A percentile compares a stretch with the other conserved stretches of the same genome.
These are phyloP conservation scores for Sinocyclocheilus grahami DNA, from an alignment of 2,113 vertebrate genomes.

Conservation along the genomic window DNA sequence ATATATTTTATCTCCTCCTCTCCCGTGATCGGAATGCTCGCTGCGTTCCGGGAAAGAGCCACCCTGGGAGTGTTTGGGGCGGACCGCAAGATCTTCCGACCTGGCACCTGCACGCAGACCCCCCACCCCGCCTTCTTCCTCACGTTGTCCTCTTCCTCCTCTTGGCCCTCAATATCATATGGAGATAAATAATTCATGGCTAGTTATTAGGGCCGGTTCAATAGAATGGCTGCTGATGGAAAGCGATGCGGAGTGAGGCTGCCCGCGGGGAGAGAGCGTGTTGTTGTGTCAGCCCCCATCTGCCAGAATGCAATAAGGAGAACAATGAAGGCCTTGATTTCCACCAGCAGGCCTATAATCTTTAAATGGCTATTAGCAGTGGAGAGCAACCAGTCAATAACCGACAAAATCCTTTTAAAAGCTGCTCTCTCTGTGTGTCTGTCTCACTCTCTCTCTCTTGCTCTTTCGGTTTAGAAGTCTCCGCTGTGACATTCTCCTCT, in stretches of 20 bases:
- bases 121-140: constrained; percentile 64
- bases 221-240: constrained; percentile 85
- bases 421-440: constrained; percentile 65
- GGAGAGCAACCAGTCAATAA: constrained; percentile 88
- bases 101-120: constrained; percentile 76
- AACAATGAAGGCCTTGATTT: constrained; percentile 87
- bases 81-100: constrained; percentile 65
- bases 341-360: constrained; percentile 87
- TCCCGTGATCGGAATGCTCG: constrained; percentile 83
- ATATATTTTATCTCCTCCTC: constrained; percentile 85
- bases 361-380: constrained; percentile 89
- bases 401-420: constrained; percentile 86
- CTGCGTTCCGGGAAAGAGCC: constrained; percentile 81
- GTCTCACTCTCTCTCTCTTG: constrained; percentile 61
- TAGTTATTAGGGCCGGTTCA: constrained; percentile 85
- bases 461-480: constrained; percentile 48
- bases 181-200: constrained; percentile 85
- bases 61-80: constrained; percentile 80
- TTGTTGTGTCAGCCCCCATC: constrained; percentile 87
- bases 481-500: constrained; percentile 51
- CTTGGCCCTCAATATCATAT: constrained; percentile 78
- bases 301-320: constrained; percentile 86
- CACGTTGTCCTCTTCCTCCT: constrained; percentile 63
- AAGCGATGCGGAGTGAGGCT: constrained; percentile 71
- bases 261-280: constrained; percentile 81